phyloP scores from a whole-genome alignment of 2,797 vertebrate genomes.

The Oreochromis mossambicus region DNA sequence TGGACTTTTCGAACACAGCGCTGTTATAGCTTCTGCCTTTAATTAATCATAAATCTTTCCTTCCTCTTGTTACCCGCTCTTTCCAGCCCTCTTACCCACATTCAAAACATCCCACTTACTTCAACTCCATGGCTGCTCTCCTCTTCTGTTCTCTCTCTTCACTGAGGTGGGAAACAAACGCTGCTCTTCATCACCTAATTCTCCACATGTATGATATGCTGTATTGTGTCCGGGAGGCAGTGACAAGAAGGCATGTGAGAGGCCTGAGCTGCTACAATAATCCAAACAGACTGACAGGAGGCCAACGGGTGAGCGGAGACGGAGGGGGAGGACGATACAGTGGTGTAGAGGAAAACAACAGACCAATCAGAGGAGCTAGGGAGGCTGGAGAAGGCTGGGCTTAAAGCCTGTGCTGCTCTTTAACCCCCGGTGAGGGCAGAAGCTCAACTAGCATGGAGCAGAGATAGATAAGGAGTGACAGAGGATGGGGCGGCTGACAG shows the following conservation, averaged over 20 bases:
- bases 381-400: constrained; percentile 13
- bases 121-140: constrained; percentile 58
- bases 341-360: neutral
- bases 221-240: constrained; percentile 4
- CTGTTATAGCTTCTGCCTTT: neutral
- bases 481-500: neutral
- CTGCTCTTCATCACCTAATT: constrained; percentile 46
- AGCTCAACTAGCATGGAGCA: neutral
- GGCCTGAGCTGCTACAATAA: constrained; percentile 59
- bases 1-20: neutral
- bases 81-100: neutral
- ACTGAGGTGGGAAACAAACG: neutral
- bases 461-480: constrained; percentile 28
- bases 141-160: neutral
- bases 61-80: neutral
- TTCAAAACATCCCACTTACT: constrained; percentile 56
- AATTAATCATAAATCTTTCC: neutral
- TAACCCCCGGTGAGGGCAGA: constrained; percentile 32
- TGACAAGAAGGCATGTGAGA: constrained; percentile 31
- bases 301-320: neutral
- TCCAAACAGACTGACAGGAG: constrained; percentile 65
- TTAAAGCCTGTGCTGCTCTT: constrained; percentile 28
- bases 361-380: constrained; percentile 50
- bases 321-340: neutral
- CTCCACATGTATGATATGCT: constrained; percentile 35